Evolutionary conservation across 2,797 vertebrate species (phyloP), one percentile per base, ranked within the genome.

Genomic region (Bufotes viridis): DNA sequence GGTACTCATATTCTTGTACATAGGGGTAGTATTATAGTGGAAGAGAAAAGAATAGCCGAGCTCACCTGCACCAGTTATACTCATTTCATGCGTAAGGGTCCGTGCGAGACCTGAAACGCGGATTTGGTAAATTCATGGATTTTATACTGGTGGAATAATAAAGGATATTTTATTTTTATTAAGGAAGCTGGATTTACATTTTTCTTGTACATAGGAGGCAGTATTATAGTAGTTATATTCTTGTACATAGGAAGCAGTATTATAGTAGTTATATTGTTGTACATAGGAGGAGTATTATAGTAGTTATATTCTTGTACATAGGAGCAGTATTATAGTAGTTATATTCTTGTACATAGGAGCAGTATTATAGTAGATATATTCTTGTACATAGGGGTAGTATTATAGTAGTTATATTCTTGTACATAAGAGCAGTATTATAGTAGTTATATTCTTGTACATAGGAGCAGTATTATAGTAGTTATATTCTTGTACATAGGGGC

Each of bases 251-350:
- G 60, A 1, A 22, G 60, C 60, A 63, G 60, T 63, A 63, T 63
- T 63, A 63, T 63, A 63, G 60, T 69, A 69, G 65, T 69, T 69
- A 29, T 65, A 69, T 69, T 69, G 24, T 69, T 69, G 20, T 22
- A 26, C 8, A 29, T 26, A 69, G 24, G n/a, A 65, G 63, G 24
- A 69, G 65, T 70, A 70, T 29, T 70, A 70, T 70, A 69, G 65
- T 70, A 29, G 67, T 70, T 29, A 29, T 70, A 70, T 70, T 70
- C 67, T 34, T 70, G 67, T 70, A 70, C 20, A 70, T 34, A 70
- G 26, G 67, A 34, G 67, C 26, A 70, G 67, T 29, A 70, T 70
- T 70, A 70, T 69, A n/a, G 26, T 70, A 69, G 24, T 69, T 69
- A 29, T 69, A 69, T 69, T 69, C 65, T 69, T 26, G n/a, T 29